Evolutionary conservation across 2,113 vertebrate genomes (phyloP), one percentile per base, ranked within the genome.

Genomic region (Pseudorasbora parva): DNA sequence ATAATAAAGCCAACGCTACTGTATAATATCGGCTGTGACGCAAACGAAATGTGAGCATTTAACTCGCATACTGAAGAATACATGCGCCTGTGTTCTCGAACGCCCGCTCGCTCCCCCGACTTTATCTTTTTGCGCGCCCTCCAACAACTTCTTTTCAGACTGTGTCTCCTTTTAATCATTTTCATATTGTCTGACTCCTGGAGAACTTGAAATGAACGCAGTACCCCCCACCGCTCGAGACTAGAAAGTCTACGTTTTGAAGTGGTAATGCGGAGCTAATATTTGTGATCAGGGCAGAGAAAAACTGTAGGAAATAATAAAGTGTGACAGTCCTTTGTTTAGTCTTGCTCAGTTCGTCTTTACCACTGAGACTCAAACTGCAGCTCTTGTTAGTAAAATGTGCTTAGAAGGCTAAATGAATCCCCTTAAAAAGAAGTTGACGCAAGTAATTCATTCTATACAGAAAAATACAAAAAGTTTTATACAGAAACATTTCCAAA

Each of bases 221-320:
- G 86, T 84, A 85, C 77, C 78, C 66, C 54, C 86, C 23, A 83
- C 88, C 87, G 88, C 90, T 81, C 47, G 10, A 85, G 84, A 82
- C 84, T 84, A 86, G 73, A 88, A 88, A 84, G 85, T 88, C 90
- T 91, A 56, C 89, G 90, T 91, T 92, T 92, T 93, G 93, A 92
- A 92, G 91, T 92, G 91, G 87, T 91, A 91, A 93, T 92, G 89
- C 86, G 47, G 47, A 79, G 87, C 84, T 92, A 92, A 92, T 93
- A 87, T 88, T 88, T 87, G 85, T 87, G 91, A 90, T 92, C 91
- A 92, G 81, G 87, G 87, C 90, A 87, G 56, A 82, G 89, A 90
- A 87, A 81, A 89, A 90, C 82, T 87, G 88, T 83, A 81, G 85
- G 87, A 90, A 80, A 79, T 93, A 92, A 92, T 85, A 59, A 76